phyloP scores from a whole-genome alignment of 2,797 vertebrate species.

The Falco peregrinus region DNA sequence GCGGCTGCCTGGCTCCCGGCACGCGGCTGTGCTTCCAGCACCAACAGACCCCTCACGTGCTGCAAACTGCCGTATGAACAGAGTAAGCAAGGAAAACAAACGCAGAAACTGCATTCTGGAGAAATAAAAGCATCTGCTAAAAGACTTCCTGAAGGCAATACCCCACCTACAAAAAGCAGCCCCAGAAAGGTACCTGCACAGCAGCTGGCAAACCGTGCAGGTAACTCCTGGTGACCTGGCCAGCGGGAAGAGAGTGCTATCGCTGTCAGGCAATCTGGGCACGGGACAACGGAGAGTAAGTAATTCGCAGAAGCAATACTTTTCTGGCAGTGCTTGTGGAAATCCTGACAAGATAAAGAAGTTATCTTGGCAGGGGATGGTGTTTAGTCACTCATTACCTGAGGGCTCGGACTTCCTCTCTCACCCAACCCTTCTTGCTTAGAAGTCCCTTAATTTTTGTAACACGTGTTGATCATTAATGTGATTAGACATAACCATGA shows the following conservation, averaged over 20 bases:
- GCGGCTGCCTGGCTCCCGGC: accelerated
- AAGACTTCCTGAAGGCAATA: background rate
- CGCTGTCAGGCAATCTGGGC: background rate
- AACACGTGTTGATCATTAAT: accelerated
- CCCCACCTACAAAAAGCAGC: accelerated
- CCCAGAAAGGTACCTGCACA: background rate
- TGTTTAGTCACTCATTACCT: background rate
- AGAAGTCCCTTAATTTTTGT: background rate
- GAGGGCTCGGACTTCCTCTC: background rate
- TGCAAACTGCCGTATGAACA: accelerated
- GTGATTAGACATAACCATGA: background rate
- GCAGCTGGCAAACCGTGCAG: background rate
- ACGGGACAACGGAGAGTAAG: background rate
- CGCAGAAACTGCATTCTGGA: accelerated
- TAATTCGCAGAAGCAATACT: background rate
- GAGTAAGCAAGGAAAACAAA: background rate
- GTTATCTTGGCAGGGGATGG: slow-evolving; percentile 1
- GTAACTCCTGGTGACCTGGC: accelerated
- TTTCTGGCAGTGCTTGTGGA: slow-evolving; percentile 32
- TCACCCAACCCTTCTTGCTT: background rate
- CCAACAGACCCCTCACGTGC: background rate
- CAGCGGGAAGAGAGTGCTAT: accelerated
- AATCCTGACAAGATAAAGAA: slow-evolving; percentile 28
- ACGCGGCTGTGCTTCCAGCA: background rate
- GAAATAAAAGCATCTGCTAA: background rate